Base-by-base conservation (phyloP, 2,113 vertebrate genomes). In the Oncorhynchus mykiss region DNA sequence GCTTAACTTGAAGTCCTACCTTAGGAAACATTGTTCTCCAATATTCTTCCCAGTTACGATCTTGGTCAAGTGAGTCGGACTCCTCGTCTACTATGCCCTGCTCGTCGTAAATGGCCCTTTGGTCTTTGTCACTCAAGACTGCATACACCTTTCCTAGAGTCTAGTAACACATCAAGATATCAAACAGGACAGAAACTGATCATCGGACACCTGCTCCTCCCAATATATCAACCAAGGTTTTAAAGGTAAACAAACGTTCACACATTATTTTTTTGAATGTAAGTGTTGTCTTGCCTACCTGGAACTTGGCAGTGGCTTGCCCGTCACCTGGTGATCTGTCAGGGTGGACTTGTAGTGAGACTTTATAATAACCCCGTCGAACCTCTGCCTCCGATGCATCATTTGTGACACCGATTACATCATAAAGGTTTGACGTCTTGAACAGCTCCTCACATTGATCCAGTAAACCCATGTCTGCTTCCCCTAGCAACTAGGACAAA, bases 11-110 rank as follows among this genome's bases (percentile, higher is more conserved):
- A 70, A 9, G 34, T 39, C 12, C 77, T 75, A 96, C 96, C 94
- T 95, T 94, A 77, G 92, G 93, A 78, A 97, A 97, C 48, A 95
- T 87, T 77, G 94, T 78, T 11, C 94, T 85, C 95, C 95, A 96
- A 34, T 95, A 95, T 3, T 94, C 77, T 49, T 87, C 86, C 95
- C 96, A 96, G 90, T 96, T 91, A 3, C 89, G 89, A 39, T 95
- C 94, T 51, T 88, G 90, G 18, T 54, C 75, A 94, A 78, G 39
- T 45, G 39, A 45, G 39, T 45, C 39, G 2, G 39, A 45, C 39
- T 45, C 39, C 39, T 45, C 39, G 39, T 45, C 39, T 45, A 45
- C 39, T 45, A 45, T 45, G 39, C 39, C 39, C 39, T 45, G 39
- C 39, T 45, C 39, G 9, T 45, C 39, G 9, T 45, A 45, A 45